These are phyloP conservation scores for Caradrina kadenii DNA, from an alignment of 2,888 invertebrate species.

Conservation along the genomic window DNA sequence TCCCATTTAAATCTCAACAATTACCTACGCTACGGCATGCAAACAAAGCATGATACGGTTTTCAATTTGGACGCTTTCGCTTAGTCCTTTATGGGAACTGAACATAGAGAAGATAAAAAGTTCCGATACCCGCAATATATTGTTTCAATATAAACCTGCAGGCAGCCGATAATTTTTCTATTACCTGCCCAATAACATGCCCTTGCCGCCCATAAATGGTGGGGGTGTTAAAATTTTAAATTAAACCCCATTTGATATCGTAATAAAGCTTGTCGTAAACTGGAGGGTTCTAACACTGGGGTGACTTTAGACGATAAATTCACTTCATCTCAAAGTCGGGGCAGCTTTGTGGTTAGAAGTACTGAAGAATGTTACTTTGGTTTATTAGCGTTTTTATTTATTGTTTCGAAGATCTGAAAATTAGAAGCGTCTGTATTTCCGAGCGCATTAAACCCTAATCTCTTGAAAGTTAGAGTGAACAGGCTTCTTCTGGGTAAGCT, in stretches of 20 bases:
- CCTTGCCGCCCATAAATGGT: slow-evolving; percentile 52
- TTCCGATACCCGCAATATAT: slow-evolving; percentile 37
- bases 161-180: slow-evolving; percentile 61
- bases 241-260: slow-evolving; percentile 70
- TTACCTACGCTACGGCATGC: no score
- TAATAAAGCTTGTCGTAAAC: slow-evolving; percentile 69
- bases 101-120: slow-evolving; percentile 12
- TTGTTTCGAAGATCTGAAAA: neutral
- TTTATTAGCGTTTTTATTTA: slow-evolving; percentile 28
- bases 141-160: slow-evolving; percentile 51
- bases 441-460: no score
- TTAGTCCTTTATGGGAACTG: neutral
- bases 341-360: slow-evolving; percentile 37
- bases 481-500: no score
- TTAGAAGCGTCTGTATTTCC: neutral
- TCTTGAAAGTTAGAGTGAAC: no score
- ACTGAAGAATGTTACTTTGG: slow-evolving; percentile 9
- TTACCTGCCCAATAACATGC: slow-evolving; percentile 58
- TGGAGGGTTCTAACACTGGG: slow-evolving; percentile 56
- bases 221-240: slow-evolving; percentile 69
- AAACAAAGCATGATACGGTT: neutral
- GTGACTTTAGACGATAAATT: slow-evolving; percentile 53
- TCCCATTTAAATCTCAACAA: no score
- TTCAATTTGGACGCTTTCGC: neutral
- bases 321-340: slow-evolving; percentile 42